These are phyloP conservation scores for Echeneis naucrates DNA, from an alignment of 2,797 vertebrate genomes.

Conservation along the genomic window DNA sequence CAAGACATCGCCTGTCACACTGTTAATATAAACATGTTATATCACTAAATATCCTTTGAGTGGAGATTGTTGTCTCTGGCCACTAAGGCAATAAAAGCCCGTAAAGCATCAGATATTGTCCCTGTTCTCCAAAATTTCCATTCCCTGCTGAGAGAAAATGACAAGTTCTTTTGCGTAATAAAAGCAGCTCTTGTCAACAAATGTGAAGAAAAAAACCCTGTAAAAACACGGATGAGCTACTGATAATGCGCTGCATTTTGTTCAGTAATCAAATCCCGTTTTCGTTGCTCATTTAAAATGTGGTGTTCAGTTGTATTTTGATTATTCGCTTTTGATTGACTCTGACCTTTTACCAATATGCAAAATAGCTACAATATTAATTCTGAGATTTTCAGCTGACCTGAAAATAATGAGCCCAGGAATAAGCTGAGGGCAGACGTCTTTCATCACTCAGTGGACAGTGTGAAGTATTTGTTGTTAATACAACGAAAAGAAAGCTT, in stretches of 20 bases:
- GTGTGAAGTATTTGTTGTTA: not conserved
- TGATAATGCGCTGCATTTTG: constrained; percentile 9
- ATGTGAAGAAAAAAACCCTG: not conserved
- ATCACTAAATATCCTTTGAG: constrained; percentile 3
- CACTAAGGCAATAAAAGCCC: not conserved
- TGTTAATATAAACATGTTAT: constrained; percentile 22
- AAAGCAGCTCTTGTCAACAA: not conserved
- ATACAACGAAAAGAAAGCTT: not conserved
- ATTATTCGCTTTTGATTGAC: not conserved
- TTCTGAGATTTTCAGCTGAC: constrained; percentile 7
- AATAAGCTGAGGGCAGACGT: not conserved
- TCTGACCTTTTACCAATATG: constrained; percentile 3
- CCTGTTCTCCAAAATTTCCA: no score
- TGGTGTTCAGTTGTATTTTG: not conserved
- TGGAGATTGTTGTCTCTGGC: not conserved
- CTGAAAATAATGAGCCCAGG: not conserved
- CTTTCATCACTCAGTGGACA: not conserved
- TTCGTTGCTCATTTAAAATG: constrained; percentile 2
- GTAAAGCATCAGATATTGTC: no score
- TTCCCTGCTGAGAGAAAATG: no score
- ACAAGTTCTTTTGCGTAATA: no score
- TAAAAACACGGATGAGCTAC: constrained; percentile 11
- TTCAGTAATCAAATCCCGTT: not conserved
- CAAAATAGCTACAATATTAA: constrained; percentile 2
- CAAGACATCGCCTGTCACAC: constrained; percentile 26